These are phyloP conservation scores for Macrochelys suwanniensis DNA, from an alignment of 2,797 vertebrate species.

Conservation along the genomic window DNA sequence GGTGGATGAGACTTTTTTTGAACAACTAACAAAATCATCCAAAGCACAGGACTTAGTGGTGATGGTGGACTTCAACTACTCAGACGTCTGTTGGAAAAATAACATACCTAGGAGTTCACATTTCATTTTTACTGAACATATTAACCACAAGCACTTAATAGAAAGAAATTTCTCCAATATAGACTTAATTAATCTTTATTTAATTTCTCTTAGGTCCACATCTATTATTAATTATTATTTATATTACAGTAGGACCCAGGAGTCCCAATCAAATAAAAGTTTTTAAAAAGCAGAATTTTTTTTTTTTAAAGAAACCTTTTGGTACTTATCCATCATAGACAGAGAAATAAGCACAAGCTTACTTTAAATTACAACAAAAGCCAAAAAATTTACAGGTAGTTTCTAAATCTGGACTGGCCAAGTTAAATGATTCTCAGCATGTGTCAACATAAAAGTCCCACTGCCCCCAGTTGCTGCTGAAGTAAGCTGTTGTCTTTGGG, in stretches of 20 bases:
- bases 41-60: no score
- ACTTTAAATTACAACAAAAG: not conserved
- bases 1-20: no score
- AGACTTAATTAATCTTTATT: not conserved
- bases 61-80: no score
- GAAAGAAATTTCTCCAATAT: not conserved
- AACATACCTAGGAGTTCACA: not conserved
- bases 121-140: rapidly evolving
- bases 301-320: not conserved
- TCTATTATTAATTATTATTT: not conserved
- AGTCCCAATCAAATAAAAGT: not conserved
- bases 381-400: not conserved
- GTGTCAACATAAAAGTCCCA: no score
- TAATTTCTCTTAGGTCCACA: not conserved
- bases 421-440: not conserved
- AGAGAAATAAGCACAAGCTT: not conserved
- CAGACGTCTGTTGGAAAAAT: no score
- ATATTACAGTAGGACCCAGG: not conserved
- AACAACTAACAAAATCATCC: no score
- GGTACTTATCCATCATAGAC: not conserved
- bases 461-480: not conserved
- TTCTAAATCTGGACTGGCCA: not conserved
- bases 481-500: not conserved
- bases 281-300: not conserved
- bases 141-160: not conserved